Evolutionary conservation across 2,797 vertebrate genomes (phyloP).

Genomic region (Melanotaenia nigrans): DNA sequence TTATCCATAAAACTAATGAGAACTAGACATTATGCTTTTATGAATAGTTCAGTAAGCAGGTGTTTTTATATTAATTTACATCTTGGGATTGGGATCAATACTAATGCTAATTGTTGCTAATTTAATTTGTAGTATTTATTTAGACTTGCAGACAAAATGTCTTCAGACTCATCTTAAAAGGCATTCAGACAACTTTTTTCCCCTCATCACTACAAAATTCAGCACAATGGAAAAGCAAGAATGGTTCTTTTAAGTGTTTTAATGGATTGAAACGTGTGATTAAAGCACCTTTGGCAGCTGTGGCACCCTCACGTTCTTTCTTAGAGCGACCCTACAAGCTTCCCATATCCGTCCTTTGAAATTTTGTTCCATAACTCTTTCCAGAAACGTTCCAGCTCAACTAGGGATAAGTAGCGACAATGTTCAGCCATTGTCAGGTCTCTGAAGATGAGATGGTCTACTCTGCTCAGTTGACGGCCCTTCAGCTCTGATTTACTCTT

Average conservation of each 20-base stretch:
- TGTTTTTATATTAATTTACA: constrained; percentile 37
- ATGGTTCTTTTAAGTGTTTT: not conserved
- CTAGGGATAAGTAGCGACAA: not conserved
- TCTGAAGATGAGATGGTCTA: not conserved
- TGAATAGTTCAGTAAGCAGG: constrained; percentile 51
- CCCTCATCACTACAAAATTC: not conserved
- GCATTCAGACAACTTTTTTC: not conserved
- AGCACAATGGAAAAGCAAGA: not conserved
- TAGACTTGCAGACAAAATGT: not conserved
- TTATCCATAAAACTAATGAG: constrained; percentile 48
- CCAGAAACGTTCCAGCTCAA: not conserved
- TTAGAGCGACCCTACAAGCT: not conserved
- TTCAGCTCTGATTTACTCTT: not conserved
- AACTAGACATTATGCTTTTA: constrained; percentile 21
- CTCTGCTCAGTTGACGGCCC: not conserved
- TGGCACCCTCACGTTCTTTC: not conserved
- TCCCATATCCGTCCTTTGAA: not conserved
- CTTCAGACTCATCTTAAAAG: not conserved
- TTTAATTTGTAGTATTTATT: not conserved
- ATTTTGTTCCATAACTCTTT: not conserved
- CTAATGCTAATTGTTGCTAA: constrained; percentile 3
- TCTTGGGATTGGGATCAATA: not conserved
- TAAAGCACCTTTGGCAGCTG: not conserved
- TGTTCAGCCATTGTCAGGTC: not conserved
- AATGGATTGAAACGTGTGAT: not conserved